These are phyloP conservation scores for Anguilla marmorata DNA, from an alignment of 2,797 vertebrate species.

Conservation along the genomic window DNA sequence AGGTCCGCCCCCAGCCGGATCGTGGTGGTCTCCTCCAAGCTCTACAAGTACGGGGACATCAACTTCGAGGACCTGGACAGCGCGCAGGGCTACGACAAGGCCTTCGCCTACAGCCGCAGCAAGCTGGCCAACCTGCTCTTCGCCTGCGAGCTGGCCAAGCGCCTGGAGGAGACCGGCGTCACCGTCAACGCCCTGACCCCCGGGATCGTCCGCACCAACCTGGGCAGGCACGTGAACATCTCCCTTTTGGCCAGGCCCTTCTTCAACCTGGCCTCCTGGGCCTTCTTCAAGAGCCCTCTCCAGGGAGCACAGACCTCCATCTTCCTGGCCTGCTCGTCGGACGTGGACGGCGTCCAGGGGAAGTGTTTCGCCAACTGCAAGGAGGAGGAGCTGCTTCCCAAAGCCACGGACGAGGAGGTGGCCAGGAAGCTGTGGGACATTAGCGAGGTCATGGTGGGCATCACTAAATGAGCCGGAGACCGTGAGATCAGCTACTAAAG, in stretches of 20 bases:
- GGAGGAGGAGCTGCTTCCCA: constrained; percentile 81
- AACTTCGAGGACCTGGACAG: constrained; percentile 91
- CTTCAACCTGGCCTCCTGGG: constrained; percentile 79
- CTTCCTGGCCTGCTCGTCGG: constrained; percentile 82
- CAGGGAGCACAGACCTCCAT: constrained; percentile 85
- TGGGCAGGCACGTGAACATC: constrained; percentile 81
- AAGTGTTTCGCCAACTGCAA: constrained; percentile 86
- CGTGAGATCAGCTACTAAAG: not conserved
- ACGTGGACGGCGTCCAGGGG: constrained; percentile 79
- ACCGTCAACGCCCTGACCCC: constrained; percentile 84
- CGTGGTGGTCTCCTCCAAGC: constrained; percentile 86
- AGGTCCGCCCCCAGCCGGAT: constrained; percentile 85
- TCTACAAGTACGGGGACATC: constrained; percentile 87
- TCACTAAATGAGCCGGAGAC: constrained; percentile 71
- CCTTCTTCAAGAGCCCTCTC: constrained; percentile 81
- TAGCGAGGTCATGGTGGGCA: constrained; percentile 90
- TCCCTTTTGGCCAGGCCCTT: constrained; percentile 78
- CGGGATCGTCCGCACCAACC: constrained; percentile 85
- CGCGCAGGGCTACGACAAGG: constrained; percentile 80
- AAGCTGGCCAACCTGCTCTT: constrained; percentile 90
- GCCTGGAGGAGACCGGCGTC: constrained; percentile 79
- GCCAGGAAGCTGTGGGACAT: constrained; percentile 92
- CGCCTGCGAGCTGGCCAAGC: constrained; percentile 77
- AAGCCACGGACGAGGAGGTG: constrained; percentile 79
- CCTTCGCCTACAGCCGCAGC: constrained; percentile 83